Percentiles rank a stretch among this genome's conserved stretches.
These are phyloP conservation scores for Ceratitis capitata DNA, from an alignment of 1,140 invertebrate genomes.

Conservation along the genomic window DNA sequence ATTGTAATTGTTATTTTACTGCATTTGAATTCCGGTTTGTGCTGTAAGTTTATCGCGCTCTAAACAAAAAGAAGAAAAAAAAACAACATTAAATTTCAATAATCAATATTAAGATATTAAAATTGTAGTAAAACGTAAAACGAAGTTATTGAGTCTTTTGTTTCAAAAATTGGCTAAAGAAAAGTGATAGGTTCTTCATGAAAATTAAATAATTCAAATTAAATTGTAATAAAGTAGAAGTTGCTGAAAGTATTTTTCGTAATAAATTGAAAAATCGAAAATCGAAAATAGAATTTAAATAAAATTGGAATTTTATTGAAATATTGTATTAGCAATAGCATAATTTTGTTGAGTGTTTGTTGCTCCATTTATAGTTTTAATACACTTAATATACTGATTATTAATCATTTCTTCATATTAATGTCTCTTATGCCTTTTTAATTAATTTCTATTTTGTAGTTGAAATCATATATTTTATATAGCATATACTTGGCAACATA, in stretches of 20 bases:
- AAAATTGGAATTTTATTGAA: no score
- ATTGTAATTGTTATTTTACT: slow-evolving; percentile 13
- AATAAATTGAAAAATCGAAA: neutral
- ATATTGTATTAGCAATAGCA: no score
- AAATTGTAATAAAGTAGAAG: neutral
- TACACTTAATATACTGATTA: neutral
- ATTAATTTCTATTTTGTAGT: neutral
- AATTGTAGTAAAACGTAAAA: no score
- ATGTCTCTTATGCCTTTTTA: neutral
- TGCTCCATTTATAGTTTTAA: neutral
- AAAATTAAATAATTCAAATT: no score
- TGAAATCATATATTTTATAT: neutral
- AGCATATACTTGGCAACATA: no score
- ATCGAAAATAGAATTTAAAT: neutral
- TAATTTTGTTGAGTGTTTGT: no score
- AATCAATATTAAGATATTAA: no score
- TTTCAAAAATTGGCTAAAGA: neutral
- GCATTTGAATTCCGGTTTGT: neutral
- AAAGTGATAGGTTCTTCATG: neutral
- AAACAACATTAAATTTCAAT: neutral
- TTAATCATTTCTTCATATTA: neutral
- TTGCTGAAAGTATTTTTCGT: neutral
- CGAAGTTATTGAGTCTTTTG: no score
- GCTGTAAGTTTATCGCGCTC: neutral
- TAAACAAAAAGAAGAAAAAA: neutral